phyloP scores from a whole-genome alignment of 2,113 vertebrate species.

The Planiliza haematocheilus region DNA sequence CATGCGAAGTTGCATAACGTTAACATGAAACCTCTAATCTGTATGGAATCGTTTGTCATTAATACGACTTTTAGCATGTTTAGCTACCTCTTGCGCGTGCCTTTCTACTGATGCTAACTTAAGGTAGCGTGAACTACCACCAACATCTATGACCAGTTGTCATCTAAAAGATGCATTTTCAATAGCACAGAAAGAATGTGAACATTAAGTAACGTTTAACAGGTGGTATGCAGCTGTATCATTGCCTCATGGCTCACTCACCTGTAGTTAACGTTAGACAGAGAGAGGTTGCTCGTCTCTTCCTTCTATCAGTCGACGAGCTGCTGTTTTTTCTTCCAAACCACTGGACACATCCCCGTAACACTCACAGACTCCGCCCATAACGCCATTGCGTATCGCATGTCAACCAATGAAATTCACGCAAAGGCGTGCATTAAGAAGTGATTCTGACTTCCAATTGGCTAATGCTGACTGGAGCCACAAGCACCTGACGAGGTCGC shows the following conservation, averaged over 20 bases:
- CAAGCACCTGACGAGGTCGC: constrained; percentile 55
- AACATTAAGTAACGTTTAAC: rapidly evolving
- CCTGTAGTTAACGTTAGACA: not conserved
- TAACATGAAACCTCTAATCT: rapidly evolving
- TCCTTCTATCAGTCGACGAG: not conserved
- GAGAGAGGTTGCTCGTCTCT: rapidly evolving
- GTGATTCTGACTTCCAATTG: constrained; percentile 59
- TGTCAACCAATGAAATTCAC: constrained; percentile 51
- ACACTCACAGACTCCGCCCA: constrained; percentile 45
- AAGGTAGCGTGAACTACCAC: not conserved
- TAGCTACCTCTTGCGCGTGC: not conserved
- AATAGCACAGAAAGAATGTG: rapidly evolving
- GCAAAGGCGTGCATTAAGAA: constrained; percentile 9
- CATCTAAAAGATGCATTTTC: not conserved
- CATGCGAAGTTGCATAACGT: constrained; percentile 15
- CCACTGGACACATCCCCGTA: not conserved
- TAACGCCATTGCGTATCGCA: not conserved
- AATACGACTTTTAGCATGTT: not conserved
- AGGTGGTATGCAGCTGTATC: not conserved
- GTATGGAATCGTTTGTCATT: rapidly evolving
- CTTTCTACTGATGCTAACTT: not conserved
- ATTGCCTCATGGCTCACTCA: constrained; percentile 23
- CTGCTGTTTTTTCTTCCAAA: not conserved
- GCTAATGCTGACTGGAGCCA: constrained; percentile 67
- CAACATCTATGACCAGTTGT: not conserved